Conservation (phyloP, 1,140 invertebrate species). For the Liolophura sinensis region DNA sequence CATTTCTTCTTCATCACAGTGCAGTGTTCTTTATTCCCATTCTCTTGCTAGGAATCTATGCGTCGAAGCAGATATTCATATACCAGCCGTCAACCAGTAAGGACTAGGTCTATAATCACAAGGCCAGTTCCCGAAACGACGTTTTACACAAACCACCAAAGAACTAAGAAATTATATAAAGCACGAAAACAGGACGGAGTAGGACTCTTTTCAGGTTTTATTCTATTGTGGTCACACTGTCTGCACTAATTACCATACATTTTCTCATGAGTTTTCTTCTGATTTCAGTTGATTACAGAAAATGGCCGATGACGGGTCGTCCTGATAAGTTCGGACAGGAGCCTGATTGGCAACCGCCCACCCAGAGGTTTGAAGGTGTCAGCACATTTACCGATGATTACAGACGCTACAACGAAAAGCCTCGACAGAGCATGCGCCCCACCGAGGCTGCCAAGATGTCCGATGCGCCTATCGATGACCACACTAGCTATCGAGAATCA, state of each 20-base stretch:
- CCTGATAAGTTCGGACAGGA: conserved; percentile 28
- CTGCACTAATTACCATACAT: neutral
- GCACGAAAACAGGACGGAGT: too few relatives aligned
- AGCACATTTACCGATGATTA: conserved; percentile 54
- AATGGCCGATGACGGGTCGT: conserved; percentile 46
- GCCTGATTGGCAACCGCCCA: conserved; percentile 45
- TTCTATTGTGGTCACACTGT: neutral
- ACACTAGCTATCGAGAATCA: conserved; percentile 52
- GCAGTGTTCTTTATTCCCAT: too few relatives aligned
- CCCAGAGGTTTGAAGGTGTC: conserved; percentile 48
- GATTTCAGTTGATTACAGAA: conserved; percentile 54
- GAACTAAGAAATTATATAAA: too few relatives aligned
- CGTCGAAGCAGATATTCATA: too few relatives aligned
- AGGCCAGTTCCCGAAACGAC: too few relatives aligned
- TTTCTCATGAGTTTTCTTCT: conserved; percentile 5
- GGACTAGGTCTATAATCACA: too few relatives aligned
- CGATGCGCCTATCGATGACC: conserved; percentile 53
- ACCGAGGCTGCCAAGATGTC: conserved; percentile 41
- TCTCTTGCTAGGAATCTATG: too few relatives aligned
- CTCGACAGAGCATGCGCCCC: conserved; percentile 46
- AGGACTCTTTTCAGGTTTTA: too few relatives aligned
- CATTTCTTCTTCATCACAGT: too few relatives aligned
- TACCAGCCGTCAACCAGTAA: too few relatives aligned
- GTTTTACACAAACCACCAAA: too few relatives aligned
- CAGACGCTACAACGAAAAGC: conserved; percentile 36